Base-by-base conservation (phyloP, 2,888 invertebrate genomes). In the Archaeoteleia sp. region DNA sequence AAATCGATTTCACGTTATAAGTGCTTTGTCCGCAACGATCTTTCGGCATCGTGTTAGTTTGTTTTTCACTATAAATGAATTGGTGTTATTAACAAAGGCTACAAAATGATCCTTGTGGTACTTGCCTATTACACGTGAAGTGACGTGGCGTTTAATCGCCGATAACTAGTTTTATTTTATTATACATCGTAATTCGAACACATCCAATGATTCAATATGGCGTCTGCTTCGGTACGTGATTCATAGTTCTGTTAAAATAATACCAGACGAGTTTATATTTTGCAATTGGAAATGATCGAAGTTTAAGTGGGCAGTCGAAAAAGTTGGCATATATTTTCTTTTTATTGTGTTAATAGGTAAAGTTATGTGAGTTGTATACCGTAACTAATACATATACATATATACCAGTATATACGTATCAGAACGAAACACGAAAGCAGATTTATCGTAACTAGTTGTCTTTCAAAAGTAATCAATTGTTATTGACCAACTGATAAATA, bases 161-260 rank as follows among this genome's bases (percentile, higher is more conserved):
- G n/a, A n/a, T n/a, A n/a, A n/a, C n/a, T n/a, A n/a, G n/a, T n/a
- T n/a, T n/a, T n/a, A n/a, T n/a, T n/a, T n/a, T n/a, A n/a, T n/a
- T n/a, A n/a, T n/a, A n/a, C n/a, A n/a, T n/a, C n/a, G n/a, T n/a
- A n/a, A n/a, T 20, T 20, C 20, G 20, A 20, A 20, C 27, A 4
- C 15, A 25, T 37, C 9, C 58, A 17, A 60, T 49, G 32, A 42
- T 40, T 70, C 74, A 82, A 80, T 37, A 84, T 84, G 84, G 84
- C 84, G 77, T 84, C 84, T 65, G 84, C 83, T 75, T 82, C 84
- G 82, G 84, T 84, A 82, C 75, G 82, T 84, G 70, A 49, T 37
- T 43, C 40, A 15, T 14, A 10, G 53, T 42, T 29, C 46, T 15
- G 12, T 32, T 32, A 12, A n/a, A 1, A 10, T 29, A 8, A 29